Base-by-base conservation (phyloP, 2,888 invertebrate genomes). In the Plebejus anna region DNA sequence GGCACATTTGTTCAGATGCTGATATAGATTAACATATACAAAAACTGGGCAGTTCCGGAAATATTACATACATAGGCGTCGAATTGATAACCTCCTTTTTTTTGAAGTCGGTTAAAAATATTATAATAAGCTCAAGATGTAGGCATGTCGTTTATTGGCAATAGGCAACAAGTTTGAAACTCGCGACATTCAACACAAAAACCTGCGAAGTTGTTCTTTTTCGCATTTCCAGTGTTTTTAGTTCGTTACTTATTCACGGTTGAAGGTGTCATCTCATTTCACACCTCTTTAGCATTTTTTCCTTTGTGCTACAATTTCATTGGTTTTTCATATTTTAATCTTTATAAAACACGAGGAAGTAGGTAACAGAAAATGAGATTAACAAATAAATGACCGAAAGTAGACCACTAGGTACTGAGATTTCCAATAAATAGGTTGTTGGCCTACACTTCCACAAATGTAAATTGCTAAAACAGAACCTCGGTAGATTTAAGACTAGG, bases 241-340 rank as follows among this genome's bases (percentile, higher is more conserved):
- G 76, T 59, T 72, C 55, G 61, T 76, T 42, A 76, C 59, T 57
- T 72, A 76, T 76, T 76, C 72, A 76, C 76, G 76, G 76, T 72
- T 72, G 16, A 57, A 76, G 59, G 72, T 72, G 71, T 47, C 42
- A 76, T 76, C 76, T 76, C 42, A 71, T 76, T 76, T 76, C 76
- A 76, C 76, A 76, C 76, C 71, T 76, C 71, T 72, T 76, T 71
- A 76, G 42, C 42, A 73, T 73, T 66, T 66, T 66, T 66, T 55
- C 73, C 55, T 55, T 73, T 55, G 51, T 73, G 51, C 32, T 55
- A 73, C 28, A 42, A n/a, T 72, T 72, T 55, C 73, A 28, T 28
- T 32, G 73, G 51, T 28, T 32, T 51, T 73, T 73, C 51, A 73
- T 73, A 73, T 55, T 73, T 51, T 55, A 73, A 73, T 73, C 28